These are phyloP conservation scores for Callaeas wilsoni DNA, from an alignment of 2,113 vertebrate species.

Conservation along the genomic window DNA sequence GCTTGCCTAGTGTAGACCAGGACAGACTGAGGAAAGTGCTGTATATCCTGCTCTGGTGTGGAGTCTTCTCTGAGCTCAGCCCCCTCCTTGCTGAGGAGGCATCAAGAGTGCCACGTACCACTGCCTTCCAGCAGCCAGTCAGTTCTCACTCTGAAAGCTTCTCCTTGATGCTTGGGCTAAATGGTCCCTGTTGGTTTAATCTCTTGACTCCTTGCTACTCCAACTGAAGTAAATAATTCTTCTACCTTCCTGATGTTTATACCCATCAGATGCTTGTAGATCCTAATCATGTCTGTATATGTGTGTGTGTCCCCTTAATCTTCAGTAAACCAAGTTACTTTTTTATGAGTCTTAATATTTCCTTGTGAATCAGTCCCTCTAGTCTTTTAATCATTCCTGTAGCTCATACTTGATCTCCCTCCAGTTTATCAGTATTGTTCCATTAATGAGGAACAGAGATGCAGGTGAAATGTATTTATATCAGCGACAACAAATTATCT, in stretches of 20 bases:
- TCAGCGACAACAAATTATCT: neutral
- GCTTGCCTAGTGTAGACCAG: neutral
- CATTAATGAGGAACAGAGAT: neutral
- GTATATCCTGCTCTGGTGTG: neutral
- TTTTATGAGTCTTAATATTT: neutral
- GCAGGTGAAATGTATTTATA: neutral
- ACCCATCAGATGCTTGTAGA: neutral
- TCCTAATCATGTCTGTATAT: neutral
- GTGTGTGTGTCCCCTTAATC: neutral
- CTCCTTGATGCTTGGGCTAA: neutral
- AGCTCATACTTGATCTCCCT: neutral
- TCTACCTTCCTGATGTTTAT: neutral
- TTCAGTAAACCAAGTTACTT: neutral
- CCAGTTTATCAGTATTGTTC: neutral
- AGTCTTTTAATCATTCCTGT: neutral
- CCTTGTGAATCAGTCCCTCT: neutral
- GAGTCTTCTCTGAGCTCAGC: neutral
- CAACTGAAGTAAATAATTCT: neutral
- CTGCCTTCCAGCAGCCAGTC: neutral
- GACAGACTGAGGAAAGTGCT: neutral
- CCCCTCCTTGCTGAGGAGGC: neutral
- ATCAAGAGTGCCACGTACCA: neutral
- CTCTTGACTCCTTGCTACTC: neutral
- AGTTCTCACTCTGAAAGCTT: neutral
- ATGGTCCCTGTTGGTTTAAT: neutral